Percentiles rank a stretch among this genome's conserved stretches.
Evolutionary conservation across 2,888 invertebrate genomes (phyloP).

Genomic region (Elgonia sp.): DNA sequence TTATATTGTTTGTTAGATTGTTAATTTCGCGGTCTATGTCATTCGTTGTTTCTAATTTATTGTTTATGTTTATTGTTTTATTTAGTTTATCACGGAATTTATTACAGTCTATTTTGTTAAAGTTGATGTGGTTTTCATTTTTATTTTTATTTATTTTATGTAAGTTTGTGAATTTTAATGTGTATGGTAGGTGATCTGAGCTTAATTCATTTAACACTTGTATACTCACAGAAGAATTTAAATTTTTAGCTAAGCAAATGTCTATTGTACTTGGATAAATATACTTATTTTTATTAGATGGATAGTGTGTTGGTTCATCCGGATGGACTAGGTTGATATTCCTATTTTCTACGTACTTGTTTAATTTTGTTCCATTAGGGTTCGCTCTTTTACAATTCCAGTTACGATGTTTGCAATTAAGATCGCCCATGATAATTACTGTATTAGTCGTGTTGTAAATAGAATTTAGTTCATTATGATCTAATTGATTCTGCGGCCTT

Average conservation of each 20-base stretch:
- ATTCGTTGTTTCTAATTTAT: background rate
- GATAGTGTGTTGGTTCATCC: slow-evolving; percentile 25
- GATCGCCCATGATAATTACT: slow-evolving; percentile 68
- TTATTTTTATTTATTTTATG: background rate
- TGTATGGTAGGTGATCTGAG: slow-evolving; percentile 75
- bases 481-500: slow-evolving; percentile 36
- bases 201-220: slow-evolving; percentile 57
- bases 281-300: background rate
- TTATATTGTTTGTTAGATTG: background rate
- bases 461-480: slow-evolving; percentile 50
- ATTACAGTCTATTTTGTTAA: slow-evolving; percentile 18
- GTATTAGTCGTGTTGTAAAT: slow-evolving; percentile 48
- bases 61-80: background rate
- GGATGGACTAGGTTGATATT: slow-evolving; percentile 39
- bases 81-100: background rate
- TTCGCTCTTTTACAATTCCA: slow-evolving; percentile 68
- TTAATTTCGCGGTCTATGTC: background rate
- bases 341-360: slow-evolving; percentile 45
- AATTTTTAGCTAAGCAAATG: slow-evolving; percentile 20
- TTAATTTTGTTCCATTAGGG: slow-evolving; percentile 55
- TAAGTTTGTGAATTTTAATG: slow-evolving; percentile 29
- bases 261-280: slow-evolving; percentile 48
- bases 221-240: slow-evolving; percentile 28
- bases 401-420: slow-evolving; percentile 69
- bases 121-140: background rate